A percentile compares a stretch with the other conserved stretches of the same genome.
phyloP scores from a whole-genome alignment of 2,113 vertebrate species.

The Myotis brandtii region DNA sequence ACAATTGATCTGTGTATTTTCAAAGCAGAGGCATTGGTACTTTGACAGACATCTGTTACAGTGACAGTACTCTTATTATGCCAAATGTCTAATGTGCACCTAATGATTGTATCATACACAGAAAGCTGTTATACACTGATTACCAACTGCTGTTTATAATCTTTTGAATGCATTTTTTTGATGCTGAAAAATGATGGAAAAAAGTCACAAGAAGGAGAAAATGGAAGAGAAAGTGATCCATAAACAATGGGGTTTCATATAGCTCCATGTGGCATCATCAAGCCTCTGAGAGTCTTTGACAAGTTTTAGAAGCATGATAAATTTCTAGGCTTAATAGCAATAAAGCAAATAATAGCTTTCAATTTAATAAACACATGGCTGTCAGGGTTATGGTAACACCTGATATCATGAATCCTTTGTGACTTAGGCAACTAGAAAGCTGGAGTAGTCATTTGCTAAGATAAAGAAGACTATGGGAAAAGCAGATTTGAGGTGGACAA shows the following conservation, averaged over 20 bases:
- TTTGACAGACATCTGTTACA: conserved; percentile 72
- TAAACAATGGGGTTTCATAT: conserved; percentile 75
- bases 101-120: conserved; percentile 76
- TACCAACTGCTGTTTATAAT: conserved; percentile 80
- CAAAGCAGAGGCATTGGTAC: conserved; percentile 65
- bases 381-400: background rate
- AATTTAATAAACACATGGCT: background rate
- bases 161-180: conserved; percentile 72
- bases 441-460: background rate
- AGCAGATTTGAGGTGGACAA: background rate
- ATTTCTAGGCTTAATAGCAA: conserved; percentile 54
- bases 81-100: conserved; percentile 76
- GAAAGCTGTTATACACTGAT: conserved; percentile 75
- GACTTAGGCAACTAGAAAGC: background rate
- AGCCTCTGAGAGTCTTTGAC: conserved; percentile 63
- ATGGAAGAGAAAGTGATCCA: conserved; percentile 78
- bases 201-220: conserved; percentile 75
- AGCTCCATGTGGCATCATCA: conserved; percentile 69
- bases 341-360: conserved; percentile 50
- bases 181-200: conserved; percentile 53
- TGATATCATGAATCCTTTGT: background rate
- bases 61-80: conserved; percentile 69
- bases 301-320: conserved; percentile 66
- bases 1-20: conserved; percentile 73
- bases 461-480: background rate